Conservation (phyloP, 2,888 invertebrate genomes). For the Synanthedon vespiformis region DNA sequence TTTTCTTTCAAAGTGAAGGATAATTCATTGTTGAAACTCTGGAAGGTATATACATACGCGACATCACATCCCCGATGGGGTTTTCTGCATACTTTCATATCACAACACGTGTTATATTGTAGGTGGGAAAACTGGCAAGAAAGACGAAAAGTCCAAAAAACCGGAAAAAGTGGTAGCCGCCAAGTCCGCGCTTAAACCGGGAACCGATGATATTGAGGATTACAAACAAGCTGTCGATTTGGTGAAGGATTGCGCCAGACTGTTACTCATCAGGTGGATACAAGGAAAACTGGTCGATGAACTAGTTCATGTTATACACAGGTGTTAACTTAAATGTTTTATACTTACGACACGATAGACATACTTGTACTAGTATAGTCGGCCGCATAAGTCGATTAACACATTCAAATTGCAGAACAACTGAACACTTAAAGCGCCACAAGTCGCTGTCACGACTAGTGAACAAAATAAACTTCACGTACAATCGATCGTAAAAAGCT, state of each 20-base stretch:
- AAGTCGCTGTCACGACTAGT: too few relatives aligned
- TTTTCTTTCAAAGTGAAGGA: too few relatives aligned
- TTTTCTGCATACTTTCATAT: too few relatives aligned
- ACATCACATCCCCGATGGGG: too few relatives aligned
- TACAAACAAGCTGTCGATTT: slow-evolving; percentile 37
- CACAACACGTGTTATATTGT: not conserved
- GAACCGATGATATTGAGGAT: slow-evolving; percentile 24
- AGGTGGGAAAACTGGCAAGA: slow-evolving; percentile 6
- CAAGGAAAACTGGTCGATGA: slow-evolving; percentile 40
- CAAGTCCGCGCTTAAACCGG: slow-evolving; percentile 17
- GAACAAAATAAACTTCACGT: too few relatives aligned
- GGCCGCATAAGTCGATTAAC: too few relatives aligned
- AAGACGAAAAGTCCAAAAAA: slow-evolving; percentile 22
- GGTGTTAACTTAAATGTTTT: slow-evolving; percentile 16
- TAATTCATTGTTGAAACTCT: too few relatives aligned
- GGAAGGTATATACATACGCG: too few relatives aligned
- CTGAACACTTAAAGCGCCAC: too few relatives aligned
- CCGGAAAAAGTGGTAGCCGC: slow-evolving; percentile 13
- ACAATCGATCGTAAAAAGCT: too few relatives aligned
- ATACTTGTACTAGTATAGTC: too few relatives aligned
- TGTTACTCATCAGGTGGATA: slow-evolving; percentile 42
- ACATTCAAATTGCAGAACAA: too few relatives aligned
- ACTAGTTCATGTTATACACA: slow-evolving; percentile 30
- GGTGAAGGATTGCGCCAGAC: slow-evolving; percentile 39
- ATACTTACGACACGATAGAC: not conserved